Conservation (phyloP, 2,888 invertebrate genomes). For the Euplexia lucipara region DNA sequence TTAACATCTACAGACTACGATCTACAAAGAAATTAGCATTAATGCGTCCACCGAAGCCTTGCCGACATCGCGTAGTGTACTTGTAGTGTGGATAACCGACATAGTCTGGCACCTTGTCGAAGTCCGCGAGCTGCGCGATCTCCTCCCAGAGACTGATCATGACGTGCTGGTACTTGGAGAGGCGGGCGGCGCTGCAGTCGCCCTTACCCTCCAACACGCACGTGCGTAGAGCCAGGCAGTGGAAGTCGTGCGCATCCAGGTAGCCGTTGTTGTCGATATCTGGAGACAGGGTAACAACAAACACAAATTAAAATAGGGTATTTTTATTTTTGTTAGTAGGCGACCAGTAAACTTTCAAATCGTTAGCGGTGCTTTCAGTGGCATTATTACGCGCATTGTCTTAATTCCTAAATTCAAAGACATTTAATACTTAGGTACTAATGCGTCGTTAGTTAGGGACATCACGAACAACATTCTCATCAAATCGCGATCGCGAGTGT, state of each 20-base stretch:
- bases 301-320: not conserved
- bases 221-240: conserved; percentile 95
- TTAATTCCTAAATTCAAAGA: not conserved
- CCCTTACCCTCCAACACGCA: conserved; percentile 96
- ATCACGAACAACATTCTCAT: too few relatives aligned
- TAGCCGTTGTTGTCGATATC: conserved; percentile 97
- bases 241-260: conserved; percentile 95
- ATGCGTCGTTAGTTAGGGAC: too few relatives aligned
- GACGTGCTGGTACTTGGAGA: conserved; percentile 95
- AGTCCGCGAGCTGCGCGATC: conserved; percentile 96
- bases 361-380: not conserved
- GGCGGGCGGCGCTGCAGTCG: conserved; percentile 93
- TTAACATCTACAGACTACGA: conserved; percentile 47
- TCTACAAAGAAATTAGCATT: conserved; percentile 65
- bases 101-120: conserved; percentile 94
- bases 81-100: conserved; percentile 84
- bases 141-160: conserved; percentile 97
- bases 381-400: not conserved
- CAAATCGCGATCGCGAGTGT: too few relatives aligned
- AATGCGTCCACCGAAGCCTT: conserved; percentile 70
- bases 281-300: conserved; percentile 74
- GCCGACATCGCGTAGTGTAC: conserved; percentile 72
- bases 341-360: not conserved
- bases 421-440: too few relatives aligned
- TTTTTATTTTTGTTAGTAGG: not conserved